Conservation (phyloP, 2,113 vertebrate genomes). For the Mobula hypostoma region DNA sequence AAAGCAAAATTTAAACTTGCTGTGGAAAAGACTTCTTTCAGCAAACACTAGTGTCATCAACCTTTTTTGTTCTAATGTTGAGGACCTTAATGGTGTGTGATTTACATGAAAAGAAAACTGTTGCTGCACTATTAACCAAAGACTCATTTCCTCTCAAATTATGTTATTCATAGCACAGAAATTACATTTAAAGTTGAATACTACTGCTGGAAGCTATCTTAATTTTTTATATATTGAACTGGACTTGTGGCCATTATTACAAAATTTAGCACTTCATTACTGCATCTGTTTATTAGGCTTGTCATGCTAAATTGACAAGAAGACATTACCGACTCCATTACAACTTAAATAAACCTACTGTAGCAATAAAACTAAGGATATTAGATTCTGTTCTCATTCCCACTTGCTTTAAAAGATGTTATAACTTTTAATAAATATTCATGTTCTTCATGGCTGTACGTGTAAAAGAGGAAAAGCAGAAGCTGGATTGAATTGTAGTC, state of each 20-base stretch:
- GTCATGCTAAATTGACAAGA: conserved; percentile 20
- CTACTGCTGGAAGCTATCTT: conserved; percentile 12
- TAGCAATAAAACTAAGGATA: conserved; percentile 26
- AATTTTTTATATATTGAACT: conserved; percentile 33
- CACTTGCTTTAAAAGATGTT: background rate
- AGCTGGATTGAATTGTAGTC: background rate
- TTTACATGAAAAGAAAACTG: background rate
- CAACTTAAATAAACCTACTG: conserved; percentile 22
- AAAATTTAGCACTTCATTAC: conserved; percentile 29
- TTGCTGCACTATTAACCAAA: background rate
- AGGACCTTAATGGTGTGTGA: background rate
- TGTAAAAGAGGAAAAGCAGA: background rate
- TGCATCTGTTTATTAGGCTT: conserved; percentile 25
- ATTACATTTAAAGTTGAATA: conserved; percentile 21
- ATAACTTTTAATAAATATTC: background rate
- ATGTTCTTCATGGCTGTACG: background rate
- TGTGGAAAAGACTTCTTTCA: background rate
- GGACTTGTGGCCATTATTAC: conserved; percentile 23
- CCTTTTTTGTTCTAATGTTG: background rate
- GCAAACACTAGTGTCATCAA: background rate
- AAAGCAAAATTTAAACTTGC: background rate
- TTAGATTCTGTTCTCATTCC: background rate
- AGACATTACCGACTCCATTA: conserved; percentile 35
- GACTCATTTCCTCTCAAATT: conserved; percentile 30
- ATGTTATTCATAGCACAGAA: conserved; percentile 18